Evolutionary conservation across 1,140 invertebrate genomes (phyloP), one percentile per base, ranked within the genome.

Genomic region (Drosophila punjabiensis): DNA sequence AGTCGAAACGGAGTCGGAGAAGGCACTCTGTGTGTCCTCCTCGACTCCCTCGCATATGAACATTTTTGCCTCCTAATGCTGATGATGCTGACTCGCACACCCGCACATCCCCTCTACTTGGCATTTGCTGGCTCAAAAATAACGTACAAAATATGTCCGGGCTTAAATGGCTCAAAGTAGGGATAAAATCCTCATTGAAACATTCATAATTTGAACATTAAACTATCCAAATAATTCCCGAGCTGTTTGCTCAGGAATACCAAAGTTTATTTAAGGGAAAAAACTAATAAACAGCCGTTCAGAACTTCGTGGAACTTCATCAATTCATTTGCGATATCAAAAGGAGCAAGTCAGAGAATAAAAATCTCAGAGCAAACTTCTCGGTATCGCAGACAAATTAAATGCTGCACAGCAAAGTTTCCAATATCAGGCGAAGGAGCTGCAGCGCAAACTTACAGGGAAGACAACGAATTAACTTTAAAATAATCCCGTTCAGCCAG

Each of bases 361-460:
- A 78, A 79, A 84, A 89, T 86, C 76, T 58, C 55, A 78, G 61
- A 73, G 63, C 50, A 78, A 83, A 81, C 78, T 81, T 81, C 28
- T 65, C 35, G 66, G 52, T 76, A 73, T 71, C 66, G 74, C 66
- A 79, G 73, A 84, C 85, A 87, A 89, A 89, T 89, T 88, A 89
- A 88, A 84, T 79, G 58, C 28, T 58, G 81, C 70, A 78, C 63
- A 66, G 68, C 56, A 75, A 89, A 88, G 74, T 88, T 88, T 80
- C 64, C 20, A 62, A 53, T 75, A 80, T 63, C 73, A 63, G 67
- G 61, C 55, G 45, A 66, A 35, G 55, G 50, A 78, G 50, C 55
- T 79, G 70, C 58, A 60, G 64, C 28, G 48, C 24, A 20, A 73
- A 79, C 47, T 69, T 65, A 43, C 61, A 16, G 28, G 28, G 56